Conservation (phyloP, 1,140 invertebrate species). For the Drosophila busckii region DNA sequence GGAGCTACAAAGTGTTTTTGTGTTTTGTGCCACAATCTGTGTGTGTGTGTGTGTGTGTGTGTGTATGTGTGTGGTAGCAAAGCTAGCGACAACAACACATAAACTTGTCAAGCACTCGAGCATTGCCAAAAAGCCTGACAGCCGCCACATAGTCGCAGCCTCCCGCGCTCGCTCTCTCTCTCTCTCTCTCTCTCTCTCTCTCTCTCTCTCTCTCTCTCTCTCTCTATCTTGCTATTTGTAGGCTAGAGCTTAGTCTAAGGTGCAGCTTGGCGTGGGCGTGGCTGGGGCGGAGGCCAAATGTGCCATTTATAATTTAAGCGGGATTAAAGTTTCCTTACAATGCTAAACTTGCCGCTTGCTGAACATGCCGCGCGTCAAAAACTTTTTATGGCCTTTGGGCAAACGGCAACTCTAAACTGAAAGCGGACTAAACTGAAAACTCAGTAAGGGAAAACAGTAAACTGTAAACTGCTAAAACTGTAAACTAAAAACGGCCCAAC, state of each 20-base stretch:
- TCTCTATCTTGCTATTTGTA: no score
- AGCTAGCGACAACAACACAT: constrained; percentile 63
- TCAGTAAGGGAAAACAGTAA: not conserved
- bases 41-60: no score
- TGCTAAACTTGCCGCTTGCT: constrained; percentile 54
- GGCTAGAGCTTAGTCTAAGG: constrained; percentile 2
- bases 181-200: no score
- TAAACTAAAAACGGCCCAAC: constrained; percentile 35
- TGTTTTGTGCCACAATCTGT: constrained; percentile 34
- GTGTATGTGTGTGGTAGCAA: constrained; percentile 21
- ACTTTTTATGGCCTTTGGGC: constrained; percentile 52
- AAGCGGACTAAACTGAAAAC: not conserved
- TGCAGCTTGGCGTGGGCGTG: constrained; percentile 6
- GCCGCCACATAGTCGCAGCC: not conserved
- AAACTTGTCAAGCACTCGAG: constrained; percentile 59
- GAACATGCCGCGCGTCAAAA: constrained; percentile 69
- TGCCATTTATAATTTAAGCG: constrained; percentile 75
- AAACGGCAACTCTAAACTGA: not conserved
- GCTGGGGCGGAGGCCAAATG: constrained; percentile 51
- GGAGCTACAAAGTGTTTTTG: constrained; percentile 75
- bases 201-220: no score
- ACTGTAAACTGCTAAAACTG: constrained; percentile 19
- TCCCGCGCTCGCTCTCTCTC: no score
- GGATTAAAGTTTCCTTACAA: constrained; percentile 71
- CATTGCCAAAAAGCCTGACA: constrained; percentile 19